Percentiles rank a stretch among this genome's conserved stretches.
Evolutionary conservation across 2,888 invertebrate species (phyloP).

Genomic region (Hirtodrosophila histrioides): DNA sequence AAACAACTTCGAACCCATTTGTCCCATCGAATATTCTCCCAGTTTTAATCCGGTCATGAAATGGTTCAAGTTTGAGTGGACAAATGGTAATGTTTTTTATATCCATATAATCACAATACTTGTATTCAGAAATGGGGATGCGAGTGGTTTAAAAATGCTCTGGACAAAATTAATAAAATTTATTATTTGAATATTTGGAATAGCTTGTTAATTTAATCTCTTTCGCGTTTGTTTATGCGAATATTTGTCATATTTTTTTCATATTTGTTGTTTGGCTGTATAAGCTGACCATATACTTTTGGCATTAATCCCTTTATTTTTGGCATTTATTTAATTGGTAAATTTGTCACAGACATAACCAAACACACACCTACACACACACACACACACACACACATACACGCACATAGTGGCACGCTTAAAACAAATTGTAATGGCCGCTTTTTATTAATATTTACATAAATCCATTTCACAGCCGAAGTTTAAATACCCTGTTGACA

Average conservation of each 20-base stretch:
- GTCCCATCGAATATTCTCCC: too few species aligned
- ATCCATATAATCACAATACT: too few species aligned
- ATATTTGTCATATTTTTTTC: slow-evolving; percentile 5
- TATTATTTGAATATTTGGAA: too few species aligned
- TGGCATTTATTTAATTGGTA: slow-evolving; percentile 74
- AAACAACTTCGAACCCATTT: too few species aligned
- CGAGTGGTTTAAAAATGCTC: too few species aligned
- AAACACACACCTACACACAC: too few species aligned
- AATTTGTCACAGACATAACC: slow-evolving; percentile 54
- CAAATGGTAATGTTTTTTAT: too few species aligned
- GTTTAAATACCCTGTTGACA: slow-evolving; percentile 31
- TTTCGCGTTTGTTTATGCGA: slow-evolving; percentile 25
- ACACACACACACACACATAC: slow-evolving; percentile 3
- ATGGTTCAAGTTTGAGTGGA: too few species aligned
- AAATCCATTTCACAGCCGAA: slow-evolving; percentile 56
- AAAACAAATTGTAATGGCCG: slow-evolving; percentile 51
- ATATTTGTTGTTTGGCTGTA: slow-evolving; percentile 42
- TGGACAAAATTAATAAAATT: too few species aligned
- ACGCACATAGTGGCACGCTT: slow-evolving; percentile 21
- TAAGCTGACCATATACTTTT: slow-evolving; percentile 42
- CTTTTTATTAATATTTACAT: slow-evolving; percentile 56
- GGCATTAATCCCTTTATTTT: slow-evolving; percentile 63
- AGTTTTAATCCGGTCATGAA: too few species aligned
- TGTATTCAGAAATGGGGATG: too few species aligned
- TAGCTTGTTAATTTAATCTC: too few species aligned